Evolutionary conservation across 2,113 vertebrate genomes (phyloP), one percentile per base, ranked within the genome.

Genomic region (Brachyistius frenatus): DNA sequence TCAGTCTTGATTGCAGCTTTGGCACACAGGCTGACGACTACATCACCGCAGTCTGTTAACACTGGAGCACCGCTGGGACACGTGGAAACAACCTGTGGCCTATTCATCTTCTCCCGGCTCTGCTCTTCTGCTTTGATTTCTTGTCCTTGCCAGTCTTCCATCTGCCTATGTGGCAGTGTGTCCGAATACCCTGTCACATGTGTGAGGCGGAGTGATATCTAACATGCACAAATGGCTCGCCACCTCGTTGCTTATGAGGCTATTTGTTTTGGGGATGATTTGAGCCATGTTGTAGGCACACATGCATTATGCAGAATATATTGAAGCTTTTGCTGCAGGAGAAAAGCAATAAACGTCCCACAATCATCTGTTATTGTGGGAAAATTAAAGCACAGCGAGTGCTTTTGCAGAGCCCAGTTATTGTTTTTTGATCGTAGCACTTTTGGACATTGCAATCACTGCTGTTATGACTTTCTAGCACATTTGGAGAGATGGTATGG

Each of bases 271-370:
- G 56, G 65, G 54, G 69, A 61, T 83, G 83, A 78, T 91, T 84
- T 68, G 61, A 50, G 16, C 67, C 67, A 15, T 58, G 50, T 66
- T 57, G 15, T 36, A 7, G 23, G 60, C 47, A 6, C 71, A 79
- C 60, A 84, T 86, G 53, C 69, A 84, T 84, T 88, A 90, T 93
- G 74, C 87, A 91, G 75, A 82, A 90, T 78, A 88, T 86, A 86
- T 87, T 76, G 64, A 82, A 32, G 39, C 65, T 30, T 47, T 76
- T 0, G 2, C 75, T 60, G 66, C 36, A 6, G 85, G 78, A 76
- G 64, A 74, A 82, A 88, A 76, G 64, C 76, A 87, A 86, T 91
- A 87, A 87, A 90, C 54, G 78, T 73, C 44, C 31, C 37, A 57
- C 58, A 53, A 52, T 85, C 63, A 54, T 83, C 70, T 69, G 67